A percentile compares a stretch with the other conserved stretches of the same genome.
phyloP scores from a whole-genome alignment of 1,140 invertebrate genomes.

The Hypsibius dujardini region DNA sequence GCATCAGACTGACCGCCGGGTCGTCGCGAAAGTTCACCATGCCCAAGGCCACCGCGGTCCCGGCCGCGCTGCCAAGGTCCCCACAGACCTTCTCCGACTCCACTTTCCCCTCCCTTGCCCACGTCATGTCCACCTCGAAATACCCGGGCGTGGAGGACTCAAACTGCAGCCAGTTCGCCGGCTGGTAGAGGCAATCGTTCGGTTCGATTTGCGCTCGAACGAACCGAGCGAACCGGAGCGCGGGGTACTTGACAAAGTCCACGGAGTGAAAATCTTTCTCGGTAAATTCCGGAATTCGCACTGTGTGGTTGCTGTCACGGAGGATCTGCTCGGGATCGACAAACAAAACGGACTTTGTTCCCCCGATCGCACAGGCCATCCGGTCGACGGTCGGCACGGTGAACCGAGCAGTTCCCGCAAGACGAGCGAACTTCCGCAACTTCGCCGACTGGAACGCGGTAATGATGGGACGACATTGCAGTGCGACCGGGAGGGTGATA shows the following conservation, averaged over 20 bases:
- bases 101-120: background rate
- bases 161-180: background rate
- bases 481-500: background rate
- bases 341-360: background rate
- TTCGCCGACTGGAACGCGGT: background rate
- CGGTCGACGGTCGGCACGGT: background rate
- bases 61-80: background rate
- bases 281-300: background rate
- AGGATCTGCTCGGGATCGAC: background rate
- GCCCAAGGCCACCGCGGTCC: background rate
- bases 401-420: background rate
- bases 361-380: background rate
- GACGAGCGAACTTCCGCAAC: background rate
- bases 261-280: background rate
- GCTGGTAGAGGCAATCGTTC: background rate
- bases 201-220: background rate
- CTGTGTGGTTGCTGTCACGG: background rate
- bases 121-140: background rate
- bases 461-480: background rate
- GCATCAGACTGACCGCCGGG: background rate
- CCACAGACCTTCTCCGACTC: background rate
- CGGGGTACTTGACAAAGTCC: background rate
- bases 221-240: background rate
- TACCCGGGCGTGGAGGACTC: background rate
- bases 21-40: background rate